These are phyloP conservation scores for Tethea ocularis DNA, from an alignment of 2,888 invertebrate genomes.

Conservation along the genomic window DNA sequence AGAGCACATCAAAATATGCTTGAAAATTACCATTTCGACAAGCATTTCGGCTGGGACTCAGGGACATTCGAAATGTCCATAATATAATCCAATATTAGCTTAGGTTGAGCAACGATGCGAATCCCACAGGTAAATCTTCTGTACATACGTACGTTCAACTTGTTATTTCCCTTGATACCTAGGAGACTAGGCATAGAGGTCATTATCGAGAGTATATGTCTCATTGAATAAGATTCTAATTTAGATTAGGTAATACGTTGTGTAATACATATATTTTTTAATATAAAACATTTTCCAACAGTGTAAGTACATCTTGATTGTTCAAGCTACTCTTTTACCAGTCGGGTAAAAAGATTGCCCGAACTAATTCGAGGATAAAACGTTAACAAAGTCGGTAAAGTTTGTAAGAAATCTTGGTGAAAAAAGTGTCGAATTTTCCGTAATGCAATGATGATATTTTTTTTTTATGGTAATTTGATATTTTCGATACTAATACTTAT, in stretches of 20 bases:
- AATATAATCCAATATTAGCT: slow-evolving; percentile 8
- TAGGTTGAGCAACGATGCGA: not conserved
- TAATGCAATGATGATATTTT: too few relatives aligned
- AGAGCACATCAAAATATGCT: slow-evolving; percentile 6
- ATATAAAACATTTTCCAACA: too few relatives aligned
- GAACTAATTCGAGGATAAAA: too few relatives aligned
- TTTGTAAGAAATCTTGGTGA: too few relatives aligned
- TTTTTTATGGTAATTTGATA: too few relatives aligned
- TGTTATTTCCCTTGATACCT: slow-evolving; percentile 3
- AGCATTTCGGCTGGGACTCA: not conserved
- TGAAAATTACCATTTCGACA: slow-evolving; percentile 8
- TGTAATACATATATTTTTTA: too few relatives aligned
- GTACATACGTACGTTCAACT: not conserved
- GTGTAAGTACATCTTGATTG: too few relatives aligned
- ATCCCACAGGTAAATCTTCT: slow-evolving; percentile 3
- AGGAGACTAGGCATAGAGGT: not conserved
- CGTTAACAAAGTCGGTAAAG: too few relatives aligned
- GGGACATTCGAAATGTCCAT: slow-evolving; percentile 6
- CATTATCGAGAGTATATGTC: not conserved
- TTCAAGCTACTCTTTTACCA: too few relatives aligned
- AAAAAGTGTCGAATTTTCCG: too few relatives aligned
- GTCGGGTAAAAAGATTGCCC: too few relatives aligned
- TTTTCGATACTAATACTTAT: too few relatives aligned
- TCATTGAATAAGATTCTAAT: slow-evolving; percentile 1
- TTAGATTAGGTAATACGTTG: not conserved